These are phyloP conservation scores for Pogonomyrmex californicus DNA, from an alignment of 1,140 invertebrate species.

Conservation along the genomic window DNA sequence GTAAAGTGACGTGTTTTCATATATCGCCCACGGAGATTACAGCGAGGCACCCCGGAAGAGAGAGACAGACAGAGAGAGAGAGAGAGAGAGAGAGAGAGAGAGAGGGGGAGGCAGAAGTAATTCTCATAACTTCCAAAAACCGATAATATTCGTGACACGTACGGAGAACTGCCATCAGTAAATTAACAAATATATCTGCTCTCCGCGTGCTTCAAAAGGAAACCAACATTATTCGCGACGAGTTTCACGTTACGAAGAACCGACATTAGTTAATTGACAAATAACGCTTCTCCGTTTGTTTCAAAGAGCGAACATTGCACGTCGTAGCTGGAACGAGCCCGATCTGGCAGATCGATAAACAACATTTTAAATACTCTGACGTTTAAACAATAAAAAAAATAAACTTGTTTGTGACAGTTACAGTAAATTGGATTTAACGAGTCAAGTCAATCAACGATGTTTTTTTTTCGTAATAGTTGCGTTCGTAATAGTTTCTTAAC, in stretches of 20 bases:
- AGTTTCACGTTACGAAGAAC: constrained; percentile 18
- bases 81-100: neutral
- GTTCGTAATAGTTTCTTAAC: neutral
- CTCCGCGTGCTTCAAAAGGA: neutral
- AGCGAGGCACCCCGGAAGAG: neutral
- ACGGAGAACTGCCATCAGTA: constrained; percentile 29
- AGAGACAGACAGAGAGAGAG: neutral
- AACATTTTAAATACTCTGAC: neutral
- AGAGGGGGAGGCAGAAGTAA: neutral
- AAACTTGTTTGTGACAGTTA: neutral
- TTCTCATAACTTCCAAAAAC: constrained; percentile 16
- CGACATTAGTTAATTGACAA: constrained; percentile 52
- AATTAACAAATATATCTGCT: constrained; percentile 39
- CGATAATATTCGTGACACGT: constrained; percentile 34
- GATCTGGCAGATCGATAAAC: neutral
- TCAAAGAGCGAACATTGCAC: neutral
- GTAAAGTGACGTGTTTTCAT: constrained; percentile 69
- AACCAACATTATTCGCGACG: neutral
- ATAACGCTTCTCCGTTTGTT: constrained; percentile 3
- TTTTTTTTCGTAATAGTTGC: neutral
- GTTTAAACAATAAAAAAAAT: neutral
- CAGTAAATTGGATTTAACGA: neutral
- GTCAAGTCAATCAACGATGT: constrained; percentile 6
- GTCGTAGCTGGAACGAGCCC: neutral
- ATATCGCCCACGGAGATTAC: constrained; percentile 38